These are phyloP conservation scores for Naja naja DNA, from an alignment of 2,113 vertebrate species.

Conservation along the genomic window DNA sequence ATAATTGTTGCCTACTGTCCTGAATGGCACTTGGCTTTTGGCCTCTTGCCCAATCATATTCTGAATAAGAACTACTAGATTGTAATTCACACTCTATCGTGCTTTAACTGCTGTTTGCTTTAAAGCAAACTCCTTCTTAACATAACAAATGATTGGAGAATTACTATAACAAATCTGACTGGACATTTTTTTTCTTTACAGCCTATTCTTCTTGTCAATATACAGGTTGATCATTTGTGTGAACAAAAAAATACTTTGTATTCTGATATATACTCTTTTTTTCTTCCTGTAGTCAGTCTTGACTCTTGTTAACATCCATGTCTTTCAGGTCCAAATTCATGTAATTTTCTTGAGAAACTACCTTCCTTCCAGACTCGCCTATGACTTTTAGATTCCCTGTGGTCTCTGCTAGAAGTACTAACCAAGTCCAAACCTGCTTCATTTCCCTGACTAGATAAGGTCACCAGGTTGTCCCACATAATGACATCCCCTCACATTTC, in stretches of 20 bases:
- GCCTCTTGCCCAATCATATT: constrained; percentile 72
- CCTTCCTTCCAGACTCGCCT: background rate
- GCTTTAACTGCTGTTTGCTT: constrained; percentile 73
- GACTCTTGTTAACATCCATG: background rate
- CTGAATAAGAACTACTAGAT: constrained; percentile 69
- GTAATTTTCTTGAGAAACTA: background rate
- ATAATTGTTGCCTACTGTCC: constrained; percentile 57
- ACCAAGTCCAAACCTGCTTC: background rate
- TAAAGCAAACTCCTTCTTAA: constrained; percentile 68
- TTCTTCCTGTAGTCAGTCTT: background rate
- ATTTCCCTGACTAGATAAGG: background rate
- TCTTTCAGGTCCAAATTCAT: background rate
- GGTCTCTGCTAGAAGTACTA: background rate
- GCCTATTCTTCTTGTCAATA: constrained; percentile 35
- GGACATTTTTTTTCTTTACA: constrained; percentile 63
- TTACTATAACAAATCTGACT: constrained; percentile 68
- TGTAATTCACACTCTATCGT: constrained; percentile 70
- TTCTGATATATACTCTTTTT: constrained; percentile 13
- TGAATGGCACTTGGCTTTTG: constrained; percentile 60
- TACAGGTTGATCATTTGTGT: constrained; percentile 19
- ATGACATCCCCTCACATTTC: background rate
- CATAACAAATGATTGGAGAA: constrained; percentile 71
- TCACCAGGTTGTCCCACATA: background rate
- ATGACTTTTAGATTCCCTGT: background rate
- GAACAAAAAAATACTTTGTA: constrained; percentile 32